Conservation (phyloP, 1,140 invertebrate genomes). For the Macrostomum lignano region DNA sequence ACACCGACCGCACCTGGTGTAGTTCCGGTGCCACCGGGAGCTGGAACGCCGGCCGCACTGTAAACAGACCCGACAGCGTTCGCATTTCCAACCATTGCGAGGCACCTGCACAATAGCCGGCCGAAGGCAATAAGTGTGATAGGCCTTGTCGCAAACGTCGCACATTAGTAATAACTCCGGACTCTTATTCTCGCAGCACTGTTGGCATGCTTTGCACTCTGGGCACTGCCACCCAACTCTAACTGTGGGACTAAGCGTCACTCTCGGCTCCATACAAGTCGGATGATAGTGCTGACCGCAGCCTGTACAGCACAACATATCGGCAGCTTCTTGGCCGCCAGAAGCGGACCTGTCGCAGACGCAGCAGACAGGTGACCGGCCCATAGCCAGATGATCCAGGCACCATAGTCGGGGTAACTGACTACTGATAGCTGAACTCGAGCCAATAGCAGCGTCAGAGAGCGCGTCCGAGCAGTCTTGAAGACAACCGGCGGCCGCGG, state of each 20-base stretch:
- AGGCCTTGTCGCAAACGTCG: slow-evolving; percentile 78
- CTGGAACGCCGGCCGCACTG: slow-evolving; percentile 49
- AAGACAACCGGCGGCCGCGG: slow-evolving; percentile 43
- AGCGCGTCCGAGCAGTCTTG: no score
- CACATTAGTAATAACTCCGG: slow-evolving; percentile 42
- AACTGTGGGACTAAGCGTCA: slow-evolving; percentile 37
- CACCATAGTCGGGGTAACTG: no score
- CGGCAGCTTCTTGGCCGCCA: slow-evolving; percentile 53
- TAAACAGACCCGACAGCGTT: slow-evolving; percentile 64
- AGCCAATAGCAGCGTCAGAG: no score
- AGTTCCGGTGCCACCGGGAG: slow-evolving; percentile 65
- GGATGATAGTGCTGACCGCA: slow-evolving; percentile 79
- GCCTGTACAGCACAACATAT: slow-evolving; percentile 49
- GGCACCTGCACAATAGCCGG: slow-evolving; percentile 66
- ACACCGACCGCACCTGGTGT: slow-evolving; percentile 82
- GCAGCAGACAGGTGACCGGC: slow-evolving; percentile 32
- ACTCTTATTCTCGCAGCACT: slow-evolving; percentile 34
- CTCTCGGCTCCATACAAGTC: slow-evolving; percentile 51
- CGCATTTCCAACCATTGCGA: slow-evolving; percentile 87
- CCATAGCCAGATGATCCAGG: neutral
- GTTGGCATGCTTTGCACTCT: slow-evolving; percentile 63
- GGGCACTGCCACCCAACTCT: slow-evolving; percentile 78
- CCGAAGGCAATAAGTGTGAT: slow-evolving; percentile 62
- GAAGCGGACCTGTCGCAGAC: slow-evolving; percentile 48
- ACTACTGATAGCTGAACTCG: no score